Percentiles rank a stretch among this genome's conserved stretches.
Evolutionary conservation across 2,888 invertebrate genomes (phyloP).

Genomic region (Epiblema foenella): DNA sequence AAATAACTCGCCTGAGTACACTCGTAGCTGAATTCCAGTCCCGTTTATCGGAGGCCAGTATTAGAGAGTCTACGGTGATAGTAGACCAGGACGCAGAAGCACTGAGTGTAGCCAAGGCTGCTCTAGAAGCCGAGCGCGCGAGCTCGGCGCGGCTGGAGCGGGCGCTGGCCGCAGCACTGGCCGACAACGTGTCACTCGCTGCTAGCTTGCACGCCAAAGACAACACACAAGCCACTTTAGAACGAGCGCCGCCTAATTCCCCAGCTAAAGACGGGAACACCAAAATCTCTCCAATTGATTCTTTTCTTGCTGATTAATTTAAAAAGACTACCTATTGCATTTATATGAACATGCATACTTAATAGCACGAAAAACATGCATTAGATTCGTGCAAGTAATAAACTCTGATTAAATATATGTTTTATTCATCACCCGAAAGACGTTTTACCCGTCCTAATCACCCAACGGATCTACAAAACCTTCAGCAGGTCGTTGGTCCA

Average conservation of each 20-base stretch:
- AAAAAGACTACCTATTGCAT: no score
- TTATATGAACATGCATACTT: no score
- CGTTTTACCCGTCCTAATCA: not conserved
- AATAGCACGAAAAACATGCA: no score
- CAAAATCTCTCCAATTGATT: conserved; percentile 69
- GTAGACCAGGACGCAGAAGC: conserved; percentile 57
- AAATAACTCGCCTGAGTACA: conserved; percentile 66
- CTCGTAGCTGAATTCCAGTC: conserved; percentile 64
- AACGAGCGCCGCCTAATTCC: conserved; percentile 45
- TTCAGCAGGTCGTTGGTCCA: no score
- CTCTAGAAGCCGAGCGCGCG: conserved; percentile 68
- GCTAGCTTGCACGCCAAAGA: conserved; percentile 60
- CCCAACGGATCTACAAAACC: no score
- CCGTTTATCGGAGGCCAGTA: conserved; percentile 50
- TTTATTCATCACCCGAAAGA: not conserved
- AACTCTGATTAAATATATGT: not conserved
- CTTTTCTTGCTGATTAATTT: conserved; percentile 72
- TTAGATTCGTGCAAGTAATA: not conserved
- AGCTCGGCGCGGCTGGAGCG: conserved; percentile 66
- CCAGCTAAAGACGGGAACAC: conserved; percentile 50
- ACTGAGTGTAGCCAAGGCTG: conserved; percentile 62
- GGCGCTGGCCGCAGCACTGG: conserved; percentile 68
- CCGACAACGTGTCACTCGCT: conserved; percentile 70
- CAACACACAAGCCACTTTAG: conserved; percentile 47
- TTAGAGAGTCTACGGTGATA: conserved; percentile 45